Conservation (phyloP, 2,888 invertebrate species). For the Neoaliturus tenellus region DNA sequence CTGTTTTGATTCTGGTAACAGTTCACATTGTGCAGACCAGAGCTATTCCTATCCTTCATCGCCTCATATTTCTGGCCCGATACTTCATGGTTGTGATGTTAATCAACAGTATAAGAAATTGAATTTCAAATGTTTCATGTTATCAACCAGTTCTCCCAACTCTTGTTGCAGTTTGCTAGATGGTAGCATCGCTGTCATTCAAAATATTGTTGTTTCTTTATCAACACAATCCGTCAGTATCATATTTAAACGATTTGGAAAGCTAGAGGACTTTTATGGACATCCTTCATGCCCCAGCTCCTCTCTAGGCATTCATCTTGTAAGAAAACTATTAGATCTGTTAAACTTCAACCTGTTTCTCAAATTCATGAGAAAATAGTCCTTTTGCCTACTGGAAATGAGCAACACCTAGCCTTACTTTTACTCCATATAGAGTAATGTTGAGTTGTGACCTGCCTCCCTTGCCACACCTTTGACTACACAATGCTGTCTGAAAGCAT, state of each 20-base stretch:
- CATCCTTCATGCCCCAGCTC: slow-evolving; percentile 29
- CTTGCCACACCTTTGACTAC: too few relatives aligned
- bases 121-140: not conserved
- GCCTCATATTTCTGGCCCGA: not conserved
- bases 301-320: not conserved
- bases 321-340: not conserved
- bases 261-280: slow-evolving; percentile 25
- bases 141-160: not conserved
- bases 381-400: slow-evolving; percentile 25
- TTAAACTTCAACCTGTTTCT: not conserved
- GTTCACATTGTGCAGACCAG: not conserved
- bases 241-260: slow-evolving; percentile 13
- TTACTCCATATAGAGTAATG: slow-evolving; percentile 6
- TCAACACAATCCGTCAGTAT: not conserved
- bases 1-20: not conserved
- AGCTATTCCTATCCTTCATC: not conserved
- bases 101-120: not conserved
- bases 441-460: not conserved
- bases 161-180: not conserved
- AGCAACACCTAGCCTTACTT: not conserved
- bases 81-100: not conserved
- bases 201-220: not conserved
- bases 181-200: not conserved
- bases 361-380: slow-evolving; percentile 16
- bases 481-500: not conserved